A percentile compares a stretch with the other conserved stretches of the same genome.
These are phyloP conservation scores for Stomatorhinus walkeri DNA, from an alignment of 2,797 vertebrate genomes.

Conservation along the genomic window DNA sequence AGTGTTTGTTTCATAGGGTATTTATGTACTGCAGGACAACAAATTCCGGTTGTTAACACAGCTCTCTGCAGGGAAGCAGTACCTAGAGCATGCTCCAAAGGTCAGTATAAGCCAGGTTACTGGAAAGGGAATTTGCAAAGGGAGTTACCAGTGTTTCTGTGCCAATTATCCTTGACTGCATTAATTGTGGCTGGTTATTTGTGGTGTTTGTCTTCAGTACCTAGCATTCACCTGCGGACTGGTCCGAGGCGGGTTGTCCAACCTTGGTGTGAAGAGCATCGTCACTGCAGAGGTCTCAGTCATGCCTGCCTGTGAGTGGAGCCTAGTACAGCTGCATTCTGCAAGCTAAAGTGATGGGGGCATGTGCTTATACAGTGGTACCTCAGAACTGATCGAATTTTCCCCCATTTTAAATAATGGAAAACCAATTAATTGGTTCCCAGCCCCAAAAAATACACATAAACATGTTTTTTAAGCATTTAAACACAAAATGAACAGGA, in stretches of 20 bases:
- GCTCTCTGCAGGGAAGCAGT: slow-evolving; percentile 86
- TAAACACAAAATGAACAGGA: no score
- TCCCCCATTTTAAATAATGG: no score
- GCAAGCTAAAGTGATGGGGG: neutral
- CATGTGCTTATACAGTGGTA: neutral
- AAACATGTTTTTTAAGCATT: no score
- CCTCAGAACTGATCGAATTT: no score
- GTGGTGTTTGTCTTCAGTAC: slow-evolving; percentile 61
- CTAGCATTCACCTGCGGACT: slow-evolving; percentile 89
- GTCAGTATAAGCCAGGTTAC: slow-evolving; percentile 44
- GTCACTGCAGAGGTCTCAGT: slow-evolving; percentile 88
- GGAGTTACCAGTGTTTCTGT: neutral
- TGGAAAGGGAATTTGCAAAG: neutral
- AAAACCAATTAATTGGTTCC: no score
- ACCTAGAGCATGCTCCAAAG: slow-evolving; percentile 89
- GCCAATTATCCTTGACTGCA: neutral
- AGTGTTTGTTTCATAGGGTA: slow-evolving; percentile 63
- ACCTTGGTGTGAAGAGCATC: slow-evolving; percentile 87
- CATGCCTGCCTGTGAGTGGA: slow-evolving; percentile 88
- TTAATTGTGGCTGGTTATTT: neutral
- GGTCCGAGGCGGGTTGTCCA: slow-evolving; percentile 83
- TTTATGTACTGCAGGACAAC: slow-evolving; percentile 94
- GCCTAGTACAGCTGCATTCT: neutral
- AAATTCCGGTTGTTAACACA: slow-evolving; percentile 83
- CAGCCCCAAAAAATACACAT: no score